phyloP scores from a whole-genome alignment of 1,140 invertebrate species.

The Trachymyrmex septentrionalis region DNA sequence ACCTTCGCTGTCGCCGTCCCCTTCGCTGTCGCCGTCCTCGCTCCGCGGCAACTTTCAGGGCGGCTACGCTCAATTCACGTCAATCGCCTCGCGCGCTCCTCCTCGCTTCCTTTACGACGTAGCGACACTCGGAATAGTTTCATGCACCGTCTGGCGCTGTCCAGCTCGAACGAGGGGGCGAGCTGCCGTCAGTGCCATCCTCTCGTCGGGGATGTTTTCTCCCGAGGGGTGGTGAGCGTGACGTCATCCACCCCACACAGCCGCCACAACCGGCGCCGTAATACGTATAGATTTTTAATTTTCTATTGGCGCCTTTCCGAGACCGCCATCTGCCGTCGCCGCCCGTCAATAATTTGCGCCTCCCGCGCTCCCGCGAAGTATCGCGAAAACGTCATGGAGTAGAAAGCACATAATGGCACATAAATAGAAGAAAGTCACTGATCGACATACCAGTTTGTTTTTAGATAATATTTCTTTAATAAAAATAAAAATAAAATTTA shows the following conservation, averaged over 20 bases:
- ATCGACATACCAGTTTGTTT: too few relatives aligned
- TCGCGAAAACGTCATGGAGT: too few relatives aligned
- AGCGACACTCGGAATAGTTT: background rate
- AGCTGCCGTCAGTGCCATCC: conserved; percentile 34
- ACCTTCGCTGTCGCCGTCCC: too few relatives aligned
- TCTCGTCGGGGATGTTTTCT: conserved; percentile 57
- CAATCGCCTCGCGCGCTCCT: background rate
- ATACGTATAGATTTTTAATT: conserved; percentile 63
- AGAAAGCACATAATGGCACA: too few relatives aligned
- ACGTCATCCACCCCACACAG: conserved; percentile 55
- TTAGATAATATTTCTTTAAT: too few relatives aligned
- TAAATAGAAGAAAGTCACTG: too few relatives aligned
- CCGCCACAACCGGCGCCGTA: background rate
- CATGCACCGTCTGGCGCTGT: background rate
- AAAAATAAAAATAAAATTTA: too few relatives aligned
- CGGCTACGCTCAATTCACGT: background rate
- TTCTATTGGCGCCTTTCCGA: conserved; percentile 12
- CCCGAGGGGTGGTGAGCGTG: conserved; percentile 9
- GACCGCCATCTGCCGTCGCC: background rate
- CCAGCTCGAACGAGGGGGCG: background rate
- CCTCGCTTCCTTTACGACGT: background rate
- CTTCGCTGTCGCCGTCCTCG: background rate
- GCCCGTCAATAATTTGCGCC: background rate
- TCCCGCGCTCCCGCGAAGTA: background rate
- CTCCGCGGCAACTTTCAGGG: background rate